Base-by-base conservation (phyloP, 2,797 vertebrate species). In the Sebastes steindachneri region DNA sequence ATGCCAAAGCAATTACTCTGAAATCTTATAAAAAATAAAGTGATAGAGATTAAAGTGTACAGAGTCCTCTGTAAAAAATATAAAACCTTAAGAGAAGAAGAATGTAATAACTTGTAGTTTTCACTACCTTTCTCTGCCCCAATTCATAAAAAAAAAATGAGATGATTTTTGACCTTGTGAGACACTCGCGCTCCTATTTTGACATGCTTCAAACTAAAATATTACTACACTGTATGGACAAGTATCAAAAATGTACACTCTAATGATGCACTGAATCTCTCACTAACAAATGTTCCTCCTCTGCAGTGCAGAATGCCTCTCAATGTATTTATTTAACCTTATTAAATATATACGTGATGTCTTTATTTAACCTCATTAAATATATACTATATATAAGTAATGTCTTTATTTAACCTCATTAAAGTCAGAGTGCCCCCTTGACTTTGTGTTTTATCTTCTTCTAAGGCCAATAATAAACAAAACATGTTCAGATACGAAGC, bases 351-450 rank as follows among this genome's bases (percentile, higher is more conserved):
- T 2, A 45, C 6, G 51, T 1, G 19, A 28, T 54, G 19, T 14
- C 9, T 63, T 37, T 63, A 69, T 23, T 63, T 53, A 75, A 77
- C 41, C 51, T 73, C 57, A 79, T 63, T 71, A 75, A 85, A 88
- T 19, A 17, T 48, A 17, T 19, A 48, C 45, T 48, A 19, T 33
- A 66, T 51, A 25, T 19, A 28, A 28, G 41, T 9, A 48, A 77
- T 57, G 35, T 31, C 26, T 75, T 59, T 26, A 70, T 51, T 57
- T 70, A 60, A 73, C 51, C 21, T 19, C 63, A 65, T 67, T 70
- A 68, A 77, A 86, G 31, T 68, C 26, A 28, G 37, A 68, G 31
- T 55, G 37, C 19, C 29, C 19, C 33, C 68, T 60, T 58, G 31
- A 70, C 66, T 75, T 68, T 25, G 28, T 68, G 45, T 14, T 66